Evolutionary conservation across 2,888 invertebrate species (phyloP).

Genomic region (Lasioglossum villosulum): DNA sequence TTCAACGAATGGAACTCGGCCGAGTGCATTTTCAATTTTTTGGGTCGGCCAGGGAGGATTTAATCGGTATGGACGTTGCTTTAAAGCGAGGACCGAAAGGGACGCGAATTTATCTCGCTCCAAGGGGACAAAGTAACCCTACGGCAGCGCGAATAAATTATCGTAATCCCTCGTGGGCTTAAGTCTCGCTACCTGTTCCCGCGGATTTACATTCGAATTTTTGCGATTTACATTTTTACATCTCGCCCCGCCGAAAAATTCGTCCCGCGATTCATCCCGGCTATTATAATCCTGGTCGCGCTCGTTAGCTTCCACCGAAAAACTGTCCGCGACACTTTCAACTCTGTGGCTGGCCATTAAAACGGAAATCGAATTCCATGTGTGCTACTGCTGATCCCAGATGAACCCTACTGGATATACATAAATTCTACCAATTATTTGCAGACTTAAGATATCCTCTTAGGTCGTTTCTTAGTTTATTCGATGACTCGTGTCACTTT

Average conservation of each 20-base stretch:
- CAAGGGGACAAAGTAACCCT: conserved; percentile 74
- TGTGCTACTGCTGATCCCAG: background rate
- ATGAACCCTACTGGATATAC: background rate
- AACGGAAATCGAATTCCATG: conserved; percentile 1
- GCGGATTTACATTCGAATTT: conserved; percentile 72
- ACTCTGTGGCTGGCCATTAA: background rate
- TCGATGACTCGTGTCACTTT: background rate
- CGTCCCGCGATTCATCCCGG: conserved; percentile 26
- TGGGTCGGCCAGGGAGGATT: background rate
- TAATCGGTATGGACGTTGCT: conserved; percentile 62
- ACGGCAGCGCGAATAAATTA: conserved; percentile 76
- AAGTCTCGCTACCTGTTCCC: conserved; percentile 60
- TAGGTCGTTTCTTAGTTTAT: background rate
- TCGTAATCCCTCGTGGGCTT: conserved; percentile 53
- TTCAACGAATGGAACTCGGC: background rate
- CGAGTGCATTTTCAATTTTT: conserved; percentile 11
- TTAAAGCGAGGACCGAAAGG: conserved; percentile 56
- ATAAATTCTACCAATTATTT: background rate
- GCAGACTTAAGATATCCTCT: background rate
- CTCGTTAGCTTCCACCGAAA: conserved; percentile 17
- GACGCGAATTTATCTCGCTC: conserved; percentile 75
- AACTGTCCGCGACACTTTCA: conserved; percentile 10
- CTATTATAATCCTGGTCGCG: conserved; percentile 35
- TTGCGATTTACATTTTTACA: conserved; percentile 75
- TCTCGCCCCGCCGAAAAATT: conserved; percentile 28